Evolutionary conservation across 2,888 invertebrate genomes (phyloP), one percentile per base, ranked within the genome.

Genomic region (Chalcosyrphus nemorum): DNA sequence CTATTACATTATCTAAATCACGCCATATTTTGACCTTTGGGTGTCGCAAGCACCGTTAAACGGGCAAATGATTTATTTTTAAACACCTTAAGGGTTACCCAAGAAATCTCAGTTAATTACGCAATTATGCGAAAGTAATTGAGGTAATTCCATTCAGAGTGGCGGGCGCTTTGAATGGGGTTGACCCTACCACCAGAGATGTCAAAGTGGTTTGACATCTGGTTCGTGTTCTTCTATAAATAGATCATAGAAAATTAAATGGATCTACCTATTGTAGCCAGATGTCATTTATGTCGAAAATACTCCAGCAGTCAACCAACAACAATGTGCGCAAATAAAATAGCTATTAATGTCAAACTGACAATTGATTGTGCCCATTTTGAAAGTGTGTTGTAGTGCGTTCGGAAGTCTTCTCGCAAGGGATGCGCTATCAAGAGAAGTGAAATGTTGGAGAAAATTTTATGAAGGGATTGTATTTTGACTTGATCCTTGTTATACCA

Each of bases 301-400:
- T 43, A 35, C 21, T 19, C 15, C 9, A 32, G 9, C 32, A 32
- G 7, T 9, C 29, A 19, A n/a, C 7, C n/a, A n/a, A 47, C 19
- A 21, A 76, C 66, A 75, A 59, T 47, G 43, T 45, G 63, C 4
- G 24, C 65, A 65, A 66, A 66, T 66, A 38, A 54, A 66, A 52
- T 70, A 45, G 1, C 52, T 52, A 70, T 70, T 70, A 70, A 35
- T 70, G 68, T 77, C 76, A 70, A 45, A 61, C 52, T 77, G 61
- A 77, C 76, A 77, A 13, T 77, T 70, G 52, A 77, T 52, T 52
- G 29, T 52, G 32, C n/a, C 21, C 41, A 38, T 21, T 50, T 65
- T 35, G 4, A 35, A 50, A 9, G 13, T 32, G 4, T 38, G n/a
- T n/a, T n/a, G n/a, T n/a, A 38, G 3, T 38, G 38, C 38, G 3